Evolutionary conservation across 2,113 vertebrate genomes (phyloP).

Genomic region (Prietella phreatophila): DNA sequence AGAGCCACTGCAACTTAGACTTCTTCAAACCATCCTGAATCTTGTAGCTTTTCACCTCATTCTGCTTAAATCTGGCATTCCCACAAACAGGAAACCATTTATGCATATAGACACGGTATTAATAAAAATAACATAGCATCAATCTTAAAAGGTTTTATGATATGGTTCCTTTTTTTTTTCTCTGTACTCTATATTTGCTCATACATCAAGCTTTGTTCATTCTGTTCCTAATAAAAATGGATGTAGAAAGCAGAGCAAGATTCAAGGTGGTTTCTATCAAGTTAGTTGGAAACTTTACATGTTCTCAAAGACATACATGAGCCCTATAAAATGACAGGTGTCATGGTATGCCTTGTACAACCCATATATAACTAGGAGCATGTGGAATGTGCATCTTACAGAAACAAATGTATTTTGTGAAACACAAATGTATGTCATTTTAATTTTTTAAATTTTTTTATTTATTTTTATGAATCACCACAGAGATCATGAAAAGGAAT

Average conservation of each 20-base stretch:
- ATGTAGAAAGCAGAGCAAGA: background rate
- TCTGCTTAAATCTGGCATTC: background rate
- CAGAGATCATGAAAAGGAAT: background rate
- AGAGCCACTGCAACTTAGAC: background rate
- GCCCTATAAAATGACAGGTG: background rate
- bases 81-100: background rate
- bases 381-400: slow-evolving; percentile 6
- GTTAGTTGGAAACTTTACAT: background rate
- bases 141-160: background rate
- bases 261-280: background rate
- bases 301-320: background rate
- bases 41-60: slow-evolving; percentile 24
- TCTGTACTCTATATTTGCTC: background rate
- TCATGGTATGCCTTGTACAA: background rate
- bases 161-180: background rate
- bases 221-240: background rate
- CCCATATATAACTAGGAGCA: background rate
- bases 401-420: background rate
- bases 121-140: background rate
- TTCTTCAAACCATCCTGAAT: background rate
- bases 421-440: background rate
- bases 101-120: background rate
- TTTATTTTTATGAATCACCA: background rate
- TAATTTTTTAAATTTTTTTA: no score
- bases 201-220: background rate